Percentiles rank a stretch among this genome's conserved stretches.
phyloP scores from a whole-genome alignment of 2,797 vertebrate species.

The Acanthurus tractus region DNA sequence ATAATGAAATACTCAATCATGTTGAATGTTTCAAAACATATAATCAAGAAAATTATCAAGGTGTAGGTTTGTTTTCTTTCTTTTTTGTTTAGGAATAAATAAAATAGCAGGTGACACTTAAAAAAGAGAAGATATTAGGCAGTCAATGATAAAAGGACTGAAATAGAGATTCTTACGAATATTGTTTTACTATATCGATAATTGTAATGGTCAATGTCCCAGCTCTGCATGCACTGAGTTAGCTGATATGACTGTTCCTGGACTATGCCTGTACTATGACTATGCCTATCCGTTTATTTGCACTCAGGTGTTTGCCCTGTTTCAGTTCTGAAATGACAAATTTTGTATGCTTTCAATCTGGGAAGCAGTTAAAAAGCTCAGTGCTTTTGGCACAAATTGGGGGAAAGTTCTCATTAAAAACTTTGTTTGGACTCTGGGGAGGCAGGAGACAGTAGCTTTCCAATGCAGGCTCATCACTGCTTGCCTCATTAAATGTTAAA shows the following conservation, averaged over 20 bases:
- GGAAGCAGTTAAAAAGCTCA: constrained; percentile 73
- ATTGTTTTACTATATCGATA: background rate
- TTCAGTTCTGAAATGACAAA: constrained; percentile 11
- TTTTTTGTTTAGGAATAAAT: too few species aligned
- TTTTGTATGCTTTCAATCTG: constrained; percentile 53
- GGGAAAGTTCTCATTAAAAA: constrained; percentile 83
- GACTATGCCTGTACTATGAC: too few species aligned
- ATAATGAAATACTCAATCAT: background rate
- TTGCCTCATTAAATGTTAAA: constrained; percentile 84
- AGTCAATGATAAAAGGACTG: background rate
- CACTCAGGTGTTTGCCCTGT: constrained; percentile 45
- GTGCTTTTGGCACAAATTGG: constrained; percentile 74
- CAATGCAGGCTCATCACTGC: constrained; percentile 77
- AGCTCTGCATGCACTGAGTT: background rate
- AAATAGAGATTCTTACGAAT: background rate
- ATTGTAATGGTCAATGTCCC: background rate
- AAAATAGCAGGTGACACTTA: background rate
- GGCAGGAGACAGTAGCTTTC: constrained; percentile 69
- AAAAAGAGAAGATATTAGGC: background rate
- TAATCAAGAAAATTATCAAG: background rate
- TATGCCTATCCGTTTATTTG: constrained; percentile 26
- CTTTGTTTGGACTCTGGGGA: constrained; percentile 76
- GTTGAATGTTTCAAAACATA: background rate
- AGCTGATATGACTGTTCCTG: background rate
- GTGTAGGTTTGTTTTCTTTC: too few species aligned